These are phyloP conservation scores for Autographa gamma DNA, from an alignment of 2,888 invertebrate species.

Conservation along the genomic window DNA sequence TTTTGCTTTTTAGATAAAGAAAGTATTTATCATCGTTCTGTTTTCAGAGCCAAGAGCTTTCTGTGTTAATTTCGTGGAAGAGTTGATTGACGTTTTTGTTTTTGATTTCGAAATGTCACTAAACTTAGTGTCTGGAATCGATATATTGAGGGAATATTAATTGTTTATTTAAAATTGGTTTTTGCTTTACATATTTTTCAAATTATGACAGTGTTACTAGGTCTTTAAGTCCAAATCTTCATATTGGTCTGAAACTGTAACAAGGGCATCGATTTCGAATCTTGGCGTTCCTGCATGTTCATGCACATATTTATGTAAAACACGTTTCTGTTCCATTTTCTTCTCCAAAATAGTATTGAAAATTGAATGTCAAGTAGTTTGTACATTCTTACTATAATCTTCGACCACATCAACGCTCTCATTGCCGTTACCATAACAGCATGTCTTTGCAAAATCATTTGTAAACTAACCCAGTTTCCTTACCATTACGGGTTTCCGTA, in stretches of 20 bases:
- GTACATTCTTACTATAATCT: not conserved
- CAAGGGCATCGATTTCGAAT: not conserved
- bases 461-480: constrained; percentile 38
- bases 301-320: not conserved
- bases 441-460: constrained; percentile 17
- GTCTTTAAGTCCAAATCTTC: too few relatives aligned
- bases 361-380: not conserved
- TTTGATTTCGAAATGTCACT: constrained; percentile 2
- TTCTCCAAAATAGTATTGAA: not conserved
- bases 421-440: constrained; percentile 4
- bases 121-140: not conserved
- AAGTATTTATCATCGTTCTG: not conserved
- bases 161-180: too few relatives aligned
- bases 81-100: constrained; percentile 2
- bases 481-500: constrained; percentile 31
- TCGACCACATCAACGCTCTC: not conserved
- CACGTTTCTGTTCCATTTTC: not conserved
- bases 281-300: not conserved
- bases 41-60: not conserved
- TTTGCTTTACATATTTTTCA: too few relatives aligned
- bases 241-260: too few relatives aligned
- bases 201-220: too few relatives aligned
- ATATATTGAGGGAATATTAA: constrained; percentile 12
- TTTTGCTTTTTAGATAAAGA: constrained; percentile 2
- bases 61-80: not conserved